Evolutionary conservation across 2,888 invertebrate species (phyloP), one percentile per base, ranked within the genome.

Genomic region (Baronia brevicornis): DNA sequence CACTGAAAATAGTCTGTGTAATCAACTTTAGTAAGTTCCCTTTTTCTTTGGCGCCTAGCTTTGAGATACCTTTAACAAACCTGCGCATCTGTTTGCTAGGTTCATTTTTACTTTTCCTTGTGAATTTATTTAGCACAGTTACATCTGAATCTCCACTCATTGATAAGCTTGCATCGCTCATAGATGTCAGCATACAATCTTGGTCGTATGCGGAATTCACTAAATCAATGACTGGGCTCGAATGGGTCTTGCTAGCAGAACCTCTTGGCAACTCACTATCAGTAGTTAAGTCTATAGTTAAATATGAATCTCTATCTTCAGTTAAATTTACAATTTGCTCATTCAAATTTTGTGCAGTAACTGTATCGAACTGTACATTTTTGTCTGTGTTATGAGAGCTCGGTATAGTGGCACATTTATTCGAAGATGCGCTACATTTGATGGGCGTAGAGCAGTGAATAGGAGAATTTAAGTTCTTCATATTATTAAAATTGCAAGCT

Each of bases 101-200:
- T 39, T 43, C 38, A 13, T 39, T 34, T 11, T 42, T 50, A 18
- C 23, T 41, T 13, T 30, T 23, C 30, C 28, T 21, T 30, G 46
- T 5, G 46, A 48, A 17, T 52, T 60, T 10, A 44, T 41, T 36
- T 6, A 72, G 5, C 0, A 80, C 60, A 0, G 80, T 79, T 0
- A 80, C 69, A 2, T 79, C 62, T 0, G 82, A 80, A 17, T 78
- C 79, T 1, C 70, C 69, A 8, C 71, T 75, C 55, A 72, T 61
- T 1, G 72, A 56, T 1, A 51, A 39, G 41, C 51, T 62, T 0
- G 47, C 31, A 9, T 56, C 54, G 12, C 59, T 63, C 3, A 51
- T 39, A 0, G 69, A 60, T 0, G 63, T 46, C n/a, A 72, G 5
- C 0, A 54, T 48, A 25, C 63, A 67, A 2, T 77, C 72, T 5